A percentile compares a stretch with the other conserved stretches of the same genome.
These are phyloP conservation scores for Melipona bicolor DNA, from an alignment of 2,888 invertebrate species.

Conservation along the genomic window DNA sequence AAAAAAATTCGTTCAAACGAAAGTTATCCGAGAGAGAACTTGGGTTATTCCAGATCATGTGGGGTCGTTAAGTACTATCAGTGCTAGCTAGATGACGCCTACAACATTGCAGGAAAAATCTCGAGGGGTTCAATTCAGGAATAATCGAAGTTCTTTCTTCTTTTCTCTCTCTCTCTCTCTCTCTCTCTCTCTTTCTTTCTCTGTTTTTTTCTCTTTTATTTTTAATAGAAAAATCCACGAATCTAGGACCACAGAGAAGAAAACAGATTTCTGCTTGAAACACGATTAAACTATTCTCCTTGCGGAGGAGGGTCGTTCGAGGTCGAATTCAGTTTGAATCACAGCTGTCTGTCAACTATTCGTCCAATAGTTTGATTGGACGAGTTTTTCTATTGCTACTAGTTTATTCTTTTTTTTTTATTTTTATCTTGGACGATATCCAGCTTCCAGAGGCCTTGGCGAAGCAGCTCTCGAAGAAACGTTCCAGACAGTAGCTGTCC, in stretches of 20 bases:
- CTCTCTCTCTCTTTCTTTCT: neutral
- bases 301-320: slow-evolving; percentile 32
- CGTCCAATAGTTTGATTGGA: slow-evolving; percentile 25
- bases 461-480: slow-evolving; percentile 6
- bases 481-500: neutral
- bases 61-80: slow-evolving; percentile 20
- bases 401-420: slow-evolving; percentile 3
- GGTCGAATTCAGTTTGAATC: slow-evolving; percentile 48
- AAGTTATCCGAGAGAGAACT: neutral
- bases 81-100: neutral
- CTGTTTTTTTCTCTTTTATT: neutral
- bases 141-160: neutral
- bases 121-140: neutral
- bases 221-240: neutral
- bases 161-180: neutral
- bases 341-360: slow-evolving; percentile 21
- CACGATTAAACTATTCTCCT: slow-evolving; percentile 31
- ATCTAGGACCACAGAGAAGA: slow-evolving; percentile 14
- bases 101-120: neutral
- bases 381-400: slow-evolving; percentile 35
- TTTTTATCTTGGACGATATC: slow-evolving; percentile 18
- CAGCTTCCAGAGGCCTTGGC: neutral
- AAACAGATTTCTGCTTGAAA: slow-evolving; percentile 12
- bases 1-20: neutral
- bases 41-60: neutral